Evolutionary conservation across 2,113 vertebrate genomes (phyloP), one percentile per base, ranked within the genome.

Genomic region (Genyomyrus donnyi): DNA sequence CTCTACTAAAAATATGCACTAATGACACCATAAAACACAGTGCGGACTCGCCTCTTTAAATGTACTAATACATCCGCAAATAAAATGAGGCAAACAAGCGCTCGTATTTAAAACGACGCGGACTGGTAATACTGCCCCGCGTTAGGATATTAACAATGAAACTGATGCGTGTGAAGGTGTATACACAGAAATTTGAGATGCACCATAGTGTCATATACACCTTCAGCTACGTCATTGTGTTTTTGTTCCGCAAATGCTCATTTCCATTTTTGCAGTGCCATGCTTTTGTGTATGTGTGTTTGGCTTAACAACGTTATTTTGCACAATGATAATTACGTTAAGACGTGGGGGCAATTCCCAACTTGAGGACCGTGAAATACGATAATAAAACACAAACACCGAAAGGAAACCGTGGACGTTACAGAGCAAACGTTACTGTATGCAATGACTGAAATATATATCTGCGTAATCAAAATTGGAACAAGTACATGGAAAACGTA

Each of bases 141-240:
- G 13, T 39, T 39, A 19, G 74, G 35, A n/a, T 77, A 19, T 39
- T 77, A 42, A 80, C 74, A 80, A 80, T 80, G 74, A 80, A 7
- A 19, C 15, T 42, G 74, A 42, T 80, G 35, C 5, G 17, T 80
- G 74, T 42, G 5, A 42, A 7, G 17, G 35, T 80, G 5, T 80
- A 80, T 42, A 42, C 74, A 42, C 35, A 80, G 74, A 80, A 35
- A 80, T 80, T 6, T 80, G 35, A 80, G 74, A 80, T 39, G 74
- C 17, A 15, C 74, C 35, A 77, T 17, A 42, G 35, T 80, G 74
- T 80, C 39, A 42, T 17, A 80, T 80, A 80, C 74, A 80, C 74
- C 35, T 39, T 80, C 74, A 80, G 74, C 74, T 80, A 80, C 74
- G 74, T 80, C 74, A 80, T 80, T 15, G 74, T 80, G 74, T 80